Evolutionary conservation across 2,888 invertebrate genomes (phyloP).

Genomic region (Machimus atricapillus): DNA sequence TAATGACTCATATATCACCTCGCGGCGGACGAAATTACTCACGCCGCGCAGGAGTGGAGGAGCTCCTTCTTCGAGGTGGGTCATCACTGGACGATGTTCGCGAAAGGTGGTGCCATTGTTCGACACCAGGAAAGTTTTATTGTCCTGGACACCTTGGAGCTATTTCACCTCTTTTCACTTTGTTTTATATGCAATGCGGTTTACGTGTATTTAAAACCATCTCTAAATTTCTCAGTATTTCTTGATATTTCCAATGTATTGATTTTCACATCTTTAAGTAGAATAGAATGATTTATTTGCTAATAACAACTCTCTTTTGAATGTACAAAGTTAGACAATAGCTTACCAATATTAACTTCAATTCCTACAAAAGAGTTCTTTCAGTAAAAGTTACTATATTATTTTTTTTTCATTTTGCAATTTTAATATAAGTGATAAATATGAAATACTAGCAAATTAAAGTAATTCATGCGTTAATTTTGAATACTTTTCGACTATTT

Average conservation of each 20-base stretch:
- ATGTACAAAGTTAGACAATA: background rate
- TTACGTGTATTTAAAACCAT: background rate
- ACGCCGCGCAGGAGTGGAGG: background rate
- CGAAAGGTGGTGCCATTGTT: background rate
- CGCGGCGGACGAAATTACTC: background rate
- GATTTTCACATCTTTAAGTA: background rate
- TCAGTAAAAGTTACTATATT: too few relatives aligned
- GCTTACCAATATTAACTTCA: background rate
- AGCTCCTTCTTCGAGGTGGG: background rate
- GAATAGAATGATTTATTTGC: background rate
- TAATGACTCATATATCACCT: conserved; percentile 32
- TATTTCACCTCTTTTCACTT: background rate
- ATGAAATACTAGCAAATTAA: background rate
- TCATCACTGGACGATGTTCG: background rate
- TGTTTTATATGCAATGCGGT: background rate
- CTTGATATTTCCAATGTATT: background rate
- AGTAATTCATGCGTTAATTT: background rate
- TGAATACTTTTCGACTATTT: background rate
- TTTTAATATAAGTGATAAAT: too few relatives aligned
- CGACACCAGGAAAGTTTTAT: background rate
- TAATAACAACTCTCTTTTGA: background rate
- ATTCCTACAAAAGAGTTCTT: background rate
- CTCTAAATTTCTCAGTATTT: background rate
- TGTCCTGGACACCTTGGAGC: background rate
- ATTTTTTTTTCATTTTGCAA: too few relatives aligned